These are phyloP conservation scores for Urosaurus nigricauda DNA, from an alignment of 2,797 vertebrate genomes.

Conservation along the genomic window DNA sequence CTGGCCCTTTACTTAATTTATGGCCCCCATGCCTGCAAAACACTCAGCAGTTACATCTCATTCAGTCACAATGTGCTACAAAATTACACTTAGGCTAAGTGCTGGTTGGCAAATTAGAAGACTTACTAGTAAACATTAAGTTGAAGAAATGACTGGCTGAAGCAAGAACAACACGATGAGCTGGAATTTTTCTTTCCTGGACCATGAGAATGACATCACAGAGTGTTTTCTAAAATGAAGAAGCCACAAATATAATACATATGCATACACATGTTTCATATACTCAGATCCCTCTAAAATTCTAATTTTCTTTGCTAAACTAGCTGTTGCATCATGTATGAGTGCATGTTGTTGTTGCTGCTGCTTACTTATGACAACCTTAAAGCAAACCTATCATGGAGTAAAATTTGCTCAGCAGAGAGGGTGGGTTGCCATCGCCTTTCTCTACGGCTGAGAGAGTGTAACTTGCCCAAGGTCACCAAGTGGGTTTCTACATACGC, in stretches of 20 bases:
- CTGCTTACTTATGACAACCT: too few relatives aligned
- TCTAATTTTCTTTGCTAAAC: background rate
- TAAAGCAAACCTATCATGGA: too few relatives aligned
- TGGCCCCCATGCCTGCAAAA: background rate
- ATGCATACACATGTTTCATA: background rate
- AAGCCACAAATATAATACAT: conserved; percentile 11
- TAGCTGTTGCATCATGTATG: background rate
- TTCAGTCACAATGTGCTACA: background rate
- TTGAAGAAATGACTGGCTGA: conserved; percentile 98
- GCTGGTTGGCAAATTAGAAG: conserved; percentile 24
- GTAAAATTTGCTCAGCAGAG: too few relatives aligned
- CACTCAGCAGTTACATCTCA: background rate
- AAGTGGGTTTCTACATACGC: too few relatives aligned
- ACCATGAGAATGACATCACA: conserved; percentile 97
- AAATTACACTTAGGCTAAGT: background rate
- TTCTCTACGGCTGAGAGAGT: too few relatives aligned
- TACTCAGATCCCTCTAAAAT: background rate
- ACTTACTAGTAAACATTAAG: conserved; percentile 99
- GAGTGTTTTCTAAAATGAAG: conserved; percentile 86
- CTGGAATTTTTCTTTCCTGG: conserved; percentile 93
- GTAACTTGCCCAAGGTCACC: too few relatives aligned
- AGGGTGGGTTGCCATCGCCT: too few relatives aligned
- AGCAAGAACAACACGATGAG: conserved; percentile 95
- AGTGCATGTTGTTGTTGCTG: background rate
- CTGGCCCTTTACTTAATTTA: background rate